A percentile compares a stretch with the other conserved stretches of the same genome.
phyloP scores from a whole-genome alignment of 2,888 invertebrate species.

The Calliphora vomitoria region DNA sequence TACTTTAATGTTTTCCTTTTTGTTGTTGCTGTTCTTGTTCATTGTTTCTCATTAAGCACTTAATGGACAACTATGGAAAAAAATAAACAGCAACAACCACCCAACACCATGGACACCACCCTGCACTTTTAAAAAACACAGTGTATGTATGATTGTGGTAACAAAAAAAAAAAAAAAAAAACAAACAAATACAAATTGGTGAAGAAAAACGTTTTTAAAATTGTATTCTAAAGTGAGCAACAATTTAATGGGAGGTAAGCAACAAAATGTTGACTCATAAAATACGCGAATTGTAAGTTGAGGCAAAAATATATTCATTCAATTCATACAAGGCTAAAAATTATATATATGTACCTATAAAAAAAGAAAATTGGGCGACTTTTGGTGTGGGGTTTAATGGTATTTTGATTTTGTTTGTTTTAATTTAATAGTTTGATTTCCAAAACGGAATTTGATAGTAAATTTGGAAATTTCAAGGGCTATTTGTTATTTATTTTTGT shows the following conservation, averaged over 20 bases:
- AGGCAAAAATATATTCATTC: background rate
- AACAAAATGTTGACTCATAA: slow-evolving; percentile 40
- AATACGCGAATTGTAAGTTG: background rate
- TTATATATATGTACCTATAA: no score
- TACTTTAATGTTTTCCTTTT: slow-evolving; percentile 49
- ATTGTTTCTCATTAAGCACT: slow-evolving; percentile 42
- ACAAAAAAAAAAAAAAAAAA: background rate
- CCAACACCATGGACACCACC: background rate
- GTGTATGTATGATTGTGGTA: background rate
- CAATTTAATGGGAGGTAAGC: slow-evolving; percentile 18
- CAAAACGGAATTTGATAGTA: no score
- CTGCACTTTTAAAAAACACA: background rate
- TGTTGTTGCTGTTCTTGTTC: background rate
- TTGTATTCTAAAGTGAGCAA: slow-evolving; percentile 25
- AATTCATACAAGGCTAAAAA: slow-evolving; percentile 39
- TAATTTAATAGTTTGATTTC: background rate
- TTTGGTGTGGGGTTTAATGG: slow-evolving; percentile 1
- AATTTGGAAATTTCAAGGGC: no score
- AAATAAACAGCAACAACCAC: slow-evolving; percentile 3
- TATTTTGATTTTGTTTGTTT: background rate
- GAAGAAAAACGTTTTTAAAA: slow-evolving; percentile 2
- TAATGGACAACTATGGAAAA: slow-evolving; percentile 31
- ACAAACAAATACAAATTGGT: background rate
- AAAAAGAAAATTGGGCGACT: background rate
- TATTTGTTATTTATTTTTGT: no score